Evolutionary conservation across 2,113 vertebrate genomes (phyloP).

Genomic region (Podarcis raffonei): DNA sequence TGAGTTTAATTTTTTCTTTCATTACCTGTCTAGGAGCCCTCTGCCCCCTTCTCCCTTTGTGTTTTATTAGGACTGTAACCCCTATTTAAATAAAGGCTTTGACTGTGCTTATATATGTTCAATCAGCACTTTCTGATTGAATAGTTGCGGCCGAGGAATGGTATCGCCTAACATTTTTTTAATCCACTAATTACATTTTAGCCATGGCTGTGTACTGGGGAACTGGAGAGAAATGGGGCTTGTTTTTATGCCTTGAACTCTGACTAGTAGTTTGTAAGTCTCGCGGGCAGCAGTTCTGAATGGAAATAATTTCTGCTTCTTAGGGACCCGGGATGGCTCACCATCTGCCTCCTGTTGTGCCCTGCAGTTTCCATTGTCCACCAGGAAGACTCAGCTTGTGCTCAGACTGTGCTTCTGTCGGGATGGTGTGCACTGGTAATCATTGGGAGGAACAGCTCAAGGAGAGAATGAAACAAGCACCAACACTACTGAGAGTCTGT

Average conservation of each 20-base stretch:
- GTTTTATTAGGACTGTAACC: slow-evolving; percentile 89
- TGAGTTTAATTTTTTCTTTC: slow-evolving; percentile 90
- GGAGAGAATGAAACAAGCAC: neutral
- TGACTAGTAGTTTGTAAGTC: slow-evolving; percentile 44
- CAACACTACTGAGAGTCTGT: neutral
- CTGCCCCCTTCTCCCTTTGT: slow-evolving; percentile 84
- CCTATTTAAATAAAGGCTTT: slow-evolving; percentile 89
- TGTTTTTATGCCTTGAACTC: slow-evolving; percentile 67
- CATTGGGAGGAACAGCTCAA: too few relatives aligned
- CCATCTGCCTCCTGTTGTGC: neutral
- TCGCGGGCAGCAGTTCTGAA: neutral
- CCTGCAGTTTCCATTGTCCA: neutral
- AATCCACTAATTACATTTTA: slow-evolving; percentile 80
- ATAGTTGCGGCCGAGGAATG: slow-evolving; percentile 75
- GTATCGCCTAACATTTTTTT: slow-evolving; percentile 68
- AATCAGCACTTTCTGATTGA: slow-evolving; percentile 86
- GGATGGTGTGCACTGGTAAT: neutral
- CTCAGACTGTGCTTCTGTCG: neutral
- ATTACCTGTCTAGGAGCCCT: slow-evolving; percentile 86
- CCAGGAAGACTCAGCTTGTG: slow-evolving; percentile 3
- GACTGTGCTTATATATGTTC: slow-evolving; percentile 84
- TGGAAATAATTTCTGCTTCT: slow-evolving; percentile 36
- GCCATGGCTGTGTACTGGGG: slow-evolving; percentile 61
- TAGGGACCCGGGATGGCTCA: neutral
- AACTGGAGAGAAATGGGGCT: slow-evolving; percentile 56